Percentiles rank a stretch among this genome's conserved stretches.
phyloP scores from a whole-genome alignment of 1,140 invertebrate species.

The Heliothis subflexa region DNA sequence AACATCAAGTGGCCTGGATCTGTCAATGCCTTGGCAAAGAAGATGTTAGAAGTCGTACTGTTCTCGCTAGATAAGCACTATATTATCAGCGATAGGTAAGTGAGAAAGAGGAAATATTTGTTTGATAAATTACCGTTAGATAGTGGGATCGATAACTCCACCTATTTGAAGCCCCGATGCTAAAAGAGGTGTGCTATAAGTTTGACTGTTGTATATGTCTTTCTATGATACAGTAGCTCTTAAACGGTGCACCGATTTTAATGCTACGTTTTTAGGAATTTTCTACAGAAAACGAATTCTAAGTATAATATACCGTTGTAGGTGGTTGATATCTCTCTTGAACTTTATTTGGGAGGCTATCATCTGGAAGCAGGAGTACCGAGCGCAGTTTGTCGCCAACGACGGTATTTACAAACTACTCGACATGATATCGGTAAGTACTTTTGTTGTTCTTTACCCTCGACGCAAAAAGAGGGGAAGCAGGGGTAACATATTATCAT shows the following conservation, averaged over 20 bases:
- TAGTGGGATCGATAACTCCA: too few species aligned
- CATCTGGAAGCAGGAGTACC: slow-evolving; percentile 69
- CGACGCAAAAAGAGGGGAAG: too few species aligned
- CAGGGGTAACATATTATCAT: too few species aligned
- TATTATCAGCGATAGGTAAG: slow-evolving; percentile 69
- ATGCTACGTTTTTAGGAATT: too few species aligned
- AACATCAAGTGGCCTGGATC: slow-evolving; percentile 66
- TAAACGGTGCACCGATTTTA: too few species aligned
- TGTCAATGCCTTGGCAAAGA: slow-evolving; percentile 54
- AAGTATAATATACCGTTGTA: slow-evolving; percentile 50
- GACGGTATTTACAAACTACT: slow-evolving; percentile 74
- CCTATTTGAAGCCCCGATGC: too few species aligned
- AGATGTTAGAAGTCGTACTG: slow-evolving; percentile 62
- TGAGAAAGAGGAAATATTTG: background rate
- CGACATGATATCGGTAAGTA: slow-evolving; percentile 73
- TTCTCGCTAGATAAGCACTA: slow-evolving; percentile 65
- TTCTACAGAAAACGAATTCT: too few species aligned
- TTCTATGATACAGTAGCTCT: too few species aligned
- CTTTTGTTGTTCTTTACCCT: too few species aligned
- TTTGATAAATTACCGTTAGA: too few species aligned
- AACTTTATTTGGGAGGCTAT: slow-evolving; percentile 78
- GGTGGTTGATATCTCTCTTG: slow-evolving; percentile 70
- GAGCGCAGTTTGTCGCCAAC: slow-evolving; percentile 63
- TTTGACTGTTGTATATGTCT: too few species aligned
- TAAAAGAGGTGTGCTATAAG: too few species aligned